Conservation (phyloP, 2,113 vertebrate species). For the Colinus virginianus region DNA sequence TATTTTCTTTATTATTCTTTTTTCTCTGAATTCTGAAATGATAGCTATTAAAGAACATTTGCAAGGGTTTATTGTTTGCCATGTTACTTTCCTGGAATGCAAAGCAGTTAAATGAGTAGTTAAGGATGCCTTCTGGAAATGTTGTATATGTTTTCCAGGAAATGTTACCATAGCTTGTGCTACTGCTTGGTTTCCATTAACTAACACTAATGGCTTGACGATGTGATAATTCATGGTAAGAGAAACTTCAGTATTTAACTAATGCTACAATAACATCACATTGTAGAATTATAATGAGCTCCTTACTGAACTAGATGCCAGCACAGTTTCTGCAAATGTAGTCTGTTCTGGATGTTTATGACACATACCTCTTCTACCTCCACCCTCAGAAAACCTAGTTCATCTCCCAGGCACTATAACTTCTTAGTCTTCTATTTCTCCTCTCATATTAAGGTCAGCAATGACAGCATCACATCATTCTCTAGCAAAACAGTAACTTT, state of each 20-base stretch:
- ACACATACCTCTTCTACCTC: not conserved
- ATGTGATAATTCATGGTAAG: constrained; percentile 7
- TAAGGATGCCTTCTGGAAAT: constrained; percentile 50
- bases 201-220: not conserved
- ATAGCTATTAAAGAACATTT: constrained; percentile 34
- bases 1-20: constrained; percentile 17
- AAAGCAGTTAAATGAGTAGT: constrained; percentile 8
- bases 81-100: constrained; percentile 39
- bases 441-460: not conserved
- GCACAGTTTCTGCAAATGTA: not conserved
- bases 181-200: constrained; percentile 22
- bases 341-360: not conserved
- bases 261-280: constrained; percentile 21
- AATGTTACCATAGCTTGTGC: not conserved
- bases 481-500: not conserved
- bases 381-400: not conserved
- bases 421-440: not conserved
- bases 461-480: not conserved
- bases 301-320: not conserved
- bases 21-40: constrained; percentile 27
- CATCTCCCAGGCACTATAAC: not conserved
- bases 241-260: constrained; percentile 40
- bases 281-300: not conserved
- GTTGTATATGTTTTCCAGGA: constrained; percentile 39
- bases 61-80: constrained; percentile 27